These are phyloP conservation scores for Beroe ovata DNA, from an alignment of 37 sponge, comb jelly and placozoan genomes.

Conservation along the genomic window DNA sequence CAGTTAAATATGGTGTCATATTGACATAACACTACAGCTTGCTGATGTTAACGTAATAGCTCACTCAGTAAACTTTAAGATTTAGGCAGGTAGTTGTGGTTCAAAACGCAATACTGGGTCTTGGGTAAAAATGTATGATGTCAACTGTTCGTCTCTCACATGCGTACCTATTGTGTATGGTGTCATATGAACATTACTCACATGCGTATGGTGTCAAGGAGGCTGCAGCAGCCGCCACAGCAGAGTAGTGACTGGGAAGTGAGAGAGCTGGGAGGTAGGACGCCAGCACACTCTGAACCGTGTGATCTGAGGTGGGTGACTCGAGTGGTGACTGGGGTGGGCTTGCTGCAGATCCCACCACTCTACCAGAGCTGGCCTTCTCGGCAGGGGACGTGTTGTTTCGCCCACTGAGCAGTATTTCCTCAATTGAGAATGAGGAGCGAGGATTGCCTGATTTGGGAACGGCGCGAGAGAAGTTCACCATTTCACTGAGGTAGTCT, in stretches of 20 bases:
- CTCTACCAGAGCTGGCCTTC: no score
- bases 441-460: background rate
- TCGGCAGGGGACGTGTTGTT: background rate
- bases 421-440: slow-evolving; percentile 44
- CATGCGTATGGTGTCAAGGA: slow-evolving; percentile 10
- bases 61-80: no score
- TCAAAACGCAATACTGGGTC: no score
- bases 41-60: no score
- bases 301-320: background rate
- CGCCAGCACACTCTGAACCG: background rate
- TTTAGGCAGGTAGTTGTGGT: no score
- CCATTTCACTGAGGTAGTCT: slow-evolving; percentile 39
- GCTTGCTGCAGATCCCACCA: no score
- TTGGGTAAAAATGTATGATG: no score
- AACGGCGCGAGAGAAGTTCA: background rate
- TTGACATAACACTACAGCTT: no score
- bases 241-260: background rate
- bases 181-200: no score
- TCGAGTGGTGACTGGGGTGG: background rate
- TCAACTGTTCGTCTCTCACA: no score
- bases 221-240: background rate
- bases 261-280: slow-evolving; percentile 37
- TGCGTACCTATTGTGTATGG: no score
- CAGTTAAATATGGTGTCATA: no score
- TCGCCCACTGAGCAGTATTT: slow-evolving; percentile 2